Conservation (phyloP, 2,797 vertebrate genomes). For the Hyperoplus lanceolatus region DNA sequence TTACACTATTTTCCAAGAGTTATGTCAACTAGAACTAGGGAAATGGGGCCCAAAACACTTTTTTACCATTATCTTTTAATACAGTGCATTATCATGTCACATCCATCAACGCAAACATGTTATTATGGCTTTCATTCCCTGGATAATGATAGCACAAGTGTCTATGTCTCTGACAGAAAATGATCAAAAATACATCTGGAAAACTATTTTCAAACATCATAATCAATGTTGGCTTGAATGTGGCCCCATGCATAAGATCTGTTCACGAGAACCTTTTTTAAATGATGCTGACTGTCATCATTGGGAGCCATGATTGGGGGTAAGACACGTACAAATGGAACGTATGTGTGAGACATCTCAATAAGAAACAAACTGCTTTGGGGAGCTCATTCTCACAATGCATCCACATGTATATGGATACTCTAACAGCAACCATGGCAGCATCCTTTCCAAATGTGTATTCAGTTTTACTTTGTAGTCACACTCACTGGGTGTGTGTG, state of each 20-base stretch:
- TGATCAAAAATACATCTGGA: slow-evolving; percentile 17
- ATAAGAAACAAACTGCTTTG: slow-evolving; percentile 30
- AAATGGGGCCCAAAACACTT: not conserved
- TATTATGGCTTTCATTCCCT: not conserved
- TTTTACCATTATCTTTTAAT: not conserved
- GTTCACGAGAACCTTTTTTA: slow-evolving; percentile 31
- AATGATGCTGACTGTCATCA: slow-evolving; percentile 41
- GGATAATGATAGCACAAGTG: not conserved
- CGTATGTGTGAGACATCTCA: slow-evolving; percentile 37
- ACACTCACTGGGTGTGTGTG: not conserved
- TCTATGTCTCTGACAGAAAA: slow-evolving; percentile 21
- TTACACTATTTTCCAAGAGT: too few species aligned
- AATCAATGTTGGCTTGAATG: slow-evolving; percentile 37
- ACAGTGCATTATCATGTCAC: not conserved
- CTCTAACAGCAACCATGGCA: slow-evolving; percentile 10
- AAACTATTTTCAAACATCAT: slow-evolving; percentile 11
- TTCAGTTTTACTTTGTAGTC: slow-evolving; percentile 10
- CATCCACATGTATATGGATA: slow-evolving; percentile 7
- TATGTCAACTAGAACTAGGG: too few species aligned
- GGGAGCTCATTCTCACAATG: slow-evolving; percentile 43
- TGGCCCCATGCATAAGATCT: slow-evolving; percentile 35
- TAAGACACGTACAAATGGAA: slow-evolving; percentile 45
- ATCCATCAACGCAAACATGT: not conserved
- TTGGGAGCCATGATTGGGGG: slow-evolving; percentile 47
- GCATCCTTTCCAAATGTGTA: not conserved